phyloP scores from a whole-genome alignment of 2,113 vertebrate species.

The Petromus typicus region DNA sequence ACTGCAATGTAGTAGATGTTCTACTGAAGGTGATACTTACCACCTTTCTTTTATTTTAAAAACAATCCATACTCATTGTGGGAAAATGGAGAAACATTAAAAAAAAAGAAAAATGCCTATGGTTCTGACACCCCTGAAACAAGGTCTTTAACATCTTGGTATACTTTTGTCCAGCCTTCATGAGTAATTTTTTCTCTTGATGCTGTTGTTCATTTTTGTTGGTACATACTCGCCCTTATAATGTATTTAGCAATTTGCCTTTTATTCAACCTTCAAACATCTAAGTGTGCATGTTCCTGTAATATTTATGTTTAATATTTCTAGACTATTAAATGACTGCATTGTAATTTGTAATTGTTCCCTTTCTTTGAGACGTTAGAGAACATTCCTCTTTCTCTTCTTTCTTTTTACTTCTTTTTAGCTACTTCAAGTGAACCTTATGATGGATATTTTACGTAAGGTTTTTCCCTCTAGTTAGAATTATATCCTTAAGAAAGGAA shows the following conservation, averaged over 20 bases:
- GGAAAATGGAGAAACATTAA: background rate
- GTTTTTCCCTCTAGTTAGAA: background rate
- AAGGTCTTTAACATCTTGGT: slow-evolving; percentile 13
- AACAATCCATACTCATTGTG: background rate
- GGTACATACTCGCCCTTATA: background rate
- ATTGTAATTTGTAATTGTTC: background rate
- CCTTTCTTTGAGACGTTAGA: background rate
- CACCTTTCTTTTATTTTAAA: slow-evolving; percentile 12
- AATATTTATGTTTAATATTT: background rate
- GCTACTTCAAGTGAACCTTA: background rate
- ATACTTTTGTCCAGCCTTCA: slow-evolving; percentile 21
- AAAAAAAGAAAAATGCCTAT: background rate
- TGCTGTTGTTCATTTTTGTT: background rate
- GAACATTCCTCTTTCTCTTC: background rate
- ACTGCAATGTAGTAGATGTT: background rate
- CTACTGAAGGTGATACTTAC: background rate
- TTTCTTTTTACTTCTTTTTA: background rate
- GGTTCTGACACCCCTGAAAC: background rate
- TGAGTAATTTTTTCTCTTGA: background rate
- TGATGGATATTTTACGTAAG: background rate
- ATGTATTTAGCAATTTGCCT: background rate
- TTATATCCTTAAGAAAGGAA: slow-evolving; percentile 3
- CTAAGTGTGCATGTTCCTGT: background rate
- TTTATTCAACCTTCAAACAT: background rate
- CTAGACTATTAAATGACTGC: background rate